Conservation (phyloP, 2,797 vertebrate genomes). For the Australoheros facetus region DNA sequence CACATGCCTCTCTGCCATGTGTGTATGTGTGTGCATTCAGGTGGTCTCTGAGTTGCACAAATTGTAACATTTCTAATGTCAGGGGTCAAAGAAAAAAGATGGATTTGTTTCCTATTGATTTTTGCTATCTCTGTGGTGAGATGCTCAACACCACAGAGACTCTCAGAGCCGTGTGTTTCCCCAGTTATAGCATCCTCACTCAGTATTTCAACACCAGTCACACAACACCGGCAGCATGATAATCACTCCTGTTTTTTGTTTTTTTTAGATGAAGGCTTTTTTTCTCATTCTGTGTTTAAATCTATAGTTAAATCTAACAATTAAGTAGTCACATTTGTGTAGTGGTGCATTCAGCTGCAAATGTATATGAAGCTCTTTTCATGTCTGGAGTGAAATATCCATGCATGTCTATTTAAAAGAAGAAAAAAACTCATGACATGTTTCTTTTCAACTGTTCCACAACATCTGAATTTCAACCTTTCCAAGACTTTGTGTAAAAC, state of each 20-base stretch:
- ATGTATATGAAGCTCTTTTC: not conserved
- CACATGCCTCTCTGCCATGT: not conserved
- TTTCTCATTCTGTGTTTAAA: not conserved
- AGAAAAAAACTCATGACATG: not conserved
- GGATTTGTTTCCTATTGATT: not conserved
- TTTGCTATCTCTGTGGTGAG: not conserved
- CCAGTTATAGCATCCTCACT: not conserved
- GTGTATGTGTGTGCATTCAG: not conserved
- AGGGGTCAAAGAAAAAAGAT: not conserved
- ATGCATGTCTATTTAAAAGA: not conserved
- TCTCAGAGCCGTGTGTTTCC: not conserved
- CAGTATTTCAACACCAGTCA: not conserved
- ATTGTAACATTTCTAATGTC: not conserved
- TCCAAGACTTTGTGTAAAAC: conserved; percentile 21
- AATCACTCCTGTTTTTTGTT: not conserved
- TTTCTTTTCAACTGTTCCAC: conserved; percentile 12
- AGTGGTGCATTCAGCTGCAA: not conserved
- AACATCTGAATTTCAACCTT: conserved; percentile 40
- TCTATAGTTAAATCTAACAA: not conserved
- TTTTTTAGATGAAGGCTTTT: not conserved
- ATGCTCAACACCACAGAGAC: not conserved
- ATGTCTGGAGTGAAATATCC: not conserved
- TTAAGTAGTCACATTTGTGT: not conserved
- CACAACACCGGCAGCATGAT: not conserved
- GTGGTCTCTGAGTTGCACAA: not conserved